Evolutionary conservation across 1,140 invertebrate genomes (phyloP).

Genomic region (Trachelipus rathkii): DNA sequence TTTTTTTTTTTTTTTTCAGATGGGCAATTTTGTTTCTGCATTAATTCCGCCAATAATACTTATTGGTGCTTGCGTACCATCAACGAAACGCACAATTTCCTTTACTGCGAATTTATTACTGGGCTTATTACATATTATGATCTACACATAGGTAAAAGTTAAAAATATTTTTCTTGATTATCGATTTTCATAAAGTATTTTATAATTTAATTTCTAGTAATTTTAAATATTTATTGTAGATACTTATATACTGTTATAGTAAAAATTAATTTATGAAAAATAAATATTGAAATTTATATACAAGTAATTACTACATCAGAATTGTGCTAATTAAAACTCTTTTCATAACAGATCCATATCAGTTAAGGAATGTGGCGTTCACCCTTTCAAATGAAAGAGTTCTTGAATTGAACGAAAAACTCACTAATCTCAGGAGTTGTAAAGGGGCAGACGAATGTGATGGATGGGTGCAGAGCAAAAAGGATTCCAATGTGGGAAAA

Average conservation of each 20-base stretch:
- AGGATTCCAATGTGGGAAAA: no score
- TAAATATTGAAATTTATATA: neutral
- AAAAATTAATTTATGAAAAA: neutral
- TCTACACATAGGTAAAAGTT: constrained; percentile 54
- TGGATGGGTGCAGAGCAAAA: neutral
- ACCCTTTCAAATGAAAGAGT: constrained; percentile 64
- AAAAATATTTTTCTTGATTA: neutral
- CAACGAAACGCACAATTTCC: constrained; percentile 89
- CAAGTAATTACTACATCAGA: neutral
- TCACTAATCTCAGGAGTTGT: constrained; percentile 68
- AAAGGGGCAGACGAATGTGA: constrained; percentile 57
- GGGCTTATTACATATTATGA: constrained; percentile 92
- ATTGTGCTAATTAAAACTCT: constrained; percentile 30
- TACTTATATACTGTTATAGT: neutral
- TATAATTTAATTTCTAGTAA: neutral
- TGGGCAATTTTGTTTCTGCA: constrained; percentile 95
- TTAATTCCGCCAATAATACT: constrained; percentile 98
- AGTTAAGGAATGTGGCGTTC: constrained; percentile 72
- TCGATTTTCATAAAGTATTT: constrained; percentile 25
- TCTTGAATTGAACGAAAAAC: constrained; percentile 67
- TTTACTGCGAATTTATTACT: constrained; percentile 97
- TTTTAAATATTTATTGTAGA: neutral
- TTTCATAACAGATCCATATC: constrained; percentile 70
- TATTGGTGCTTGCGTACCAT: constrained; percentile 94
- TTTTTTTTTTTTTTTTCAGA: constrained; percentile 56